Evolutionary conservation across 2,113 vertebrate species (phyloP).

Genomic region (Alaudala cheleensis): DNA sequence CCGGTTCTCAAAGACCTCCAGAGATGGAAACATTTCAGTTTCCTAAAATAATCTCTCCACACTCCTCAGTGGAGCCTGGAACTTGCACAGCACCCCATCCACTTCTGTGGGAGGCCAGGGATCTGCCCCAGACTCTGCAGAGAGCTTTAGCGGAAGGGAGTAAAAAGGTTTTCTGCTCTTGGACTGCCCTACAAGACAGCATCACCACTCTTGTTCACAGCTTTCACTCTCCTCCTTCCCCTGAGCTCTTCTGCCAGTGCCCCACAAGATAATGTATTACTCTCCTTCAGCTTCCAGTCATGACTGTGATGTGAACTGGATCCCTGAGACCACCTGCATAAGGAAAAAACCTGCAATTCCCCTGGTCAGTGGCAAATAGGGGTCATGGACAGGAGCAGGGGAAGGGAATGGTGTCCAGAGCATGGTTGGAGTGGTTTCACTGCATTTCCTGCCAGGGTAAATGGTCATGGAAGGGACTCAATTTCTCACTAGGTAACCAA

Average conservation of each 20-base stretch:
- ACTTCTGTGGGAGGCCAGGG: not conserved
- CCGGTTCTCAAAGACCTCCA: not conserved
- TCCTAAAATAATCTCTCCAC: not conserved
- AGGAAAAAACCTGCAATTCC: not conserved
- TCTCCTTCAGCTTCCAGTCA: not conserved
- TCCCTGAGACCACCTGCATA: not conserved
- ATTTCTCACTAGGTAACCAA: not conserved
- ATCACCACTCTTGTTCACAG: not conserved
- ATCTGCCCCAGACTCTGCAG: not conserved
- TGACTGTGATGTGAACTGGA: not conserved
- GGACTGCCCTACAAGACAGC: not conserved
- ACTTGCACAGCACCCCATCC: not conserved
- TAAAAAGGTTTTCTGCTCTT: not conserved
- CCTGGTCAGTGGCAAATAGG: not conserved
- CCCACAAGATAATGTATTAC: not conserved
- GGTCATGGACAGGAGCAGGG: not conserved
- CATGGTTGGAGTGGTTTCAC: not conserved
- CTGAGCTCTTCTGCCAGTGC: not conserved
- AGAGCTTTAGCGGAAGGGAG: not conserved
- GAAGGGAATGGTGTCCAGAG: not conserved
- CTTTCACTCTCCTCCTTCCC: not conserved
- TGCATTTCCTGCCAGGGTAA: not conserved
- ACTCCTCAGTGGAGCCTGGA: rapidly evolving
- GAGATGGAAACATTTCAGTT: not conserved
- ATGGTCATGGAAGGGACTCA: not conserved